Percentiles rank a stretch among this genome's conserved stretches.
Conservation (phyloP, 2,113 vertebrate genomes). For the Myanophis thanlyinensis region DNA sequence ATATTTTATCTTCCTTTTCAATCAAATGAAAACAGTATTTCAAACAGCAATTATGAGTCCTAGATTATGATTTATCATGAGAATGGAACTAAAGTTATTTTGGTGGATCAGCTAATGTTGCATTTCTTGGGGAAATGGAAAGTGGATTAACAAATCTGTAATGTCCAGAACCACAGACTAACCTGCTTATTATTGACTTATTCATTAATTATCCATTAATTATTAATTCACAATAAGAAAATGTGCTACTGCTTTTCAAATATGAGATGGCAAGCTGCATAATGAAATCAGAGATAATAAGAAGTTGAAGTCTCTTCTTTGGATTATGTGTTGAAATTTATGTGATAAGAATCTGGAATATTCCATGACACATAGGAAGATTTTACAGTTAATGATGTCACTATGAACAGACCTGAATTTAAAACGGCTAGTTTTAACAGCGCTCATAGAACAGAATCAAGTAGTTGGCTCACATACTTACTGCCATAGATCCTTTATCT, state of each 20-base stretch:
- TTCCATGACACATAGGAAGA: background rate
- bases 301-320: background rate
- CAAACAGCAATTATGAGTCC: background rate
- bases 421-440: background rate
- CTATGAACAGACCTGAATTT: background rate
- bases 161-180: background rate
- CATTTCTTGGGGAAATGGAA: background rate
- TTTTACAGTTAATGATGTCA: background rate
- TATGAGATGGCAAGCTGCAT: background rate
- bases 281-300: background rate
- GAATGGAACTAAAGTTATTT: background rate
- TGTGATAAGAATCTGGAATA: background rate
- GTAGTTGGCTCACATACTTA: background rate
- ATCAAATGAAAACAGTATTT: background rate
- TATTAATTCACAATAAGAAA: background rate
- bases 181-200: background rate
- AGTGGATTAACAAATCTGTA: background rate
- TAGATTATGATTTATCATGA: background rate
- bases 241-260: background rate
- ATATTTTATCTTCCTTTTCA: background rate
- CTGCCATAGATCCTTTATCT: constrained; percentile 19
- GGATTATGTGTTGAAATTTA: background rate
- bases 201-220: background rate
- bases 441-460: background rate
- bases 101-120: background rate